Conservation (phyloP, 92 coral and sea anemone genomes). For the Palythoa caribaeorum region DNA sequence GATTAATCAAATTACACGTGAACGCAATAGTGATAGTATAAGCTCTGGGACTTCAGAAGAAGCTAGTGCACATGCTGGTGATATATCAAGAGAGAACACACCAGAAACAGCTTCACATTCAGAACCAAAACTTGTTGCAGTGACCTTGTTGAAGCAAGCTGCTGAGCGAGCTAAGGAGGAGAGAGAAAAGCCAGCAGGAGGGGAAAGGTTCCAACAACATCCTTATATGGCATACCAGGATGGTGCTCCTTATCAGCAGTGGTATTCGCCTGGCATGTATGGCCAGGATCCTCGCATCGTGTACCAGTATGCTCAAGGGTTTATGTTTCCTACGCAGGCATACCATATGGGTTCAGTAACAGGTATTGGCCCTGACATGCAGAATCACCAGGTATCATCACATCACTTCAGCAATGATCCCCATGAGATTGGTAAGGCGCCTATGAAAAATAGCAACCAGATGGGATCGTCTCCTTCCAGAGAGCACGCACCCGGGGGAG, state of each 20-base stretch:
- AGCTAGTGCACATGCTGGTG: slow-evolving; percentile 73
- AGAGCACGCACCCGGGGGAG: slow-evolving; percentile 57
- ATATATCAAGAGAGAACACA: slow-evolving; percentile 56
- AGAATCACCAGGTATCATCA: slow-evolving; percentile 62
- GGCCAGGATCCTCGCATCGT: slow-evolving; percentile 81
- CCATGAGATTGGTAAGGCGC: slow-evolving; percentile 64
- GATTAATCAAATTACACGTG: slow-evolving; percentile 62
- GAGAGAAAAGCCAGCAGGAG: slow-evolving; percentile 52
- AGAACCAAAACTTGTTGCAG: slow-evolving; percentile 73
- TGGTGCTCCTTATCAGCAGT: slow-evolving; percentile 78
- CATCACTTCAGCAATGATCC: slow-evolving; percentile 62
- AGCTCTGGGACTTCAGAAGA: slow-evolving; percentile 95
- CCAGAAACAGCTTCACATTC: slow-evolving; percentile 44
- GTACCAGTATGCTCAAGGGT: slow-evolving; percentile 68
- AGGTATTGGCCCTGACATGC: slow-evolving; percentile 65
- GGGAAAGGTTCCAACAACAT: slow-evolving; percentile 76
- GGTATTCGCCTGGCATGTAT: slow-evolving; percentile 78
- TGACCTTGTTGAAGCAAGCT: slow-evolving; percentile 88
- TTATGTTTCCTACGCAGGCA: slow-evolving; percentile 70
- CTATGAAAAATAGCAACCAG: slow-evolving; percentile 46
- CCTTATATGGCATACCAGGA: slow-evolving; percentile 68
- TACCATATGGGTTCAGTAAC: slow-evolving; percentile 74
- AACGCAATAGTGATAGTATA: slow-evolving; percentile 94
- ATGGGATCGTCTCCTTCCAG: slow-evolving; percentile 69
- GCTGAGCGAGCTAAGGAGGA: slow-evolving; percentile 85